A percentile compares a stretch with the other conserved stretches of the same genome.
Evolutionary conservation across 2,113 vertebrate species (phyloP).

Genomic region (Sturnus vulgaris): DNA sequence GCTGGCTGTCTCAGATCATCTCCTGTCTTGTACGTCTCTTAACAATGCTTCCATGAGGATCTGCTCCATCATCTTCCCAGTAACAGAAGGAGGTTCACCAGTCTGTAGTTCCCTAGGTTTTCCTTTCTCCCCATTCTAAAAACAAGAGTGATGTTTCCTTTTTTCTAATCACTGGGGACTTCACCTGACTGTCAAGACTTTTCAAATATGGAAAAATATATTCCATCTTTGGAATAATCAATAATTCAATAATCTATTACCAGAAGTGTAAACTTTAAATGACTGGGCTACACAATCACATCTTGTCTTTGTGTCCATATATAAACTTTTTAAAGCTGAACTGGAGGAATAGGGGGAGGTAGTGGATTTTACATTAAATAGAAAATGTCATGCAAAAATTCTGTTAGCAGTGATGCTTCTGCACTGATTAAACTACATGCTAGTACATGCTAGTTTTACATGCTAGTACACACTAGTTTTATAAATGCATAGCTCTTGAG

Average conservation of each 20-base stretch:
- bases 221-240: not conserved
- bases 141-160: not conserved
- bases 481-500: not conserved
- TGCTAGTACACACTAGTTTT: not conserved
- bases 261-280: not conserved
- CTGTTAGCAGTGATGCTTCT: not conserved
- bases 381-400: not conserved
- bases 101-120: not conserved
- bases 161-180: not conserved
- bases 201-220: not conserved
- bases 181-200: not conserved
- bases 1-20: not conserved
- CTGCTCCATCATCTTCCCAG: not conserved
- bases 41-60: not conserved
- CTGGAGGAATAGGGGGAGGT: fast-evolving
- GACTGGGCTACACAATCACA: fast-evolving
- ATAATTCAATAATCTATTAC: not conserved
- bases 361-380: not conserved
- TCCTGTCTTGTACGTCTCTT: not conserved
- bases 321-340: not conserved
- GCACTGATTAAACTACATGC: not conserved
- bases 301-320: not conserved
- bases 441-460: not conserved
- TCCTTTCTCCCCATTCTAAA: not conserved
- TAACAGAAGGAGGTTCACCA: not conserved